A percentile compares a stretch with the other conserved stretches of the same genome.
Evolutionary conservation across 1,140 invertebrate genomes (phyloP).

Genomic region (Micrasema longulum): DNA sequence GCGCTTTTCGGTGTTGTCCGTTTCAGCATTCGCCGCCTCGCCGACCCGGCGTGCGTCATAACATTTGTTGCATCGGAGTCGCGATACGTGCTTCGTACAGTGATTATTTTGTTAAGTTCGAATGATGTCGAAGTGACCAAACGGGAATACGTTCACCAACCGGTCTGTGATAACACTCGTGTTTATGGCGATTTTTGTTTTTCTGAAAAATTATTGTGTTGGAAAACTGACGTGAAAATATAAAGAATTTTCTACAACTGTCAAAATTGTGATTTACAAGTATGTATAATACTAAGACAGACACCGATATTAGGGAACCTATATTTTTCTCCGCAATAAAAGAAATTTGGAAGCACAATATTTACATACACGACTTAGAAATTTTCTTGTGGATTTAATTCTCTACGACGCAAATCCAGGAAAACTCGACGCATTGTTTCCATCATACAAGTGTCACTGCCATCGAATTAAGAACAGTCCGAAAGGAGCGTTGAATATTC

Average conservation of each 20-base stretch:
- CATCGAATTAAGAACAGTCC: no score
- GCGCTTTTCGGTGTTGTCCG: slow-evolving; percentile 56
- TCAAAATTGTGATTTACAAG: neutral
- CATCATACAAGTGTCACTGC: neutral
- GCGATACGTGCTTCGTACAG: neutral
- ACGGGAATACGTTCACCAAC: no score
- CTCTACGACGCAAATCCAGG: neutral
- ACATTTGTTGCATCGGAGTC: neutral
- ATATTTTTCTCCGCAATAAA: no score
- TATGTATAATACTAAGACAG: neutral
- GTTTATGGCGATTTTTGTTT: neutral
- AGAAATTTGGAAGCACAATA: neutral
- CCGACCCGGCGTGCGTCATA: slow-evolving; percentile 29
- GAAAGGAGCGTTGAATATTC: no score
- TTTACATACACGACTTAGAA: neutral
- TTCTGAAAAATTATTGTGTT: neutral
- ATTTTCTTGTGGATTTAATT: neutral
- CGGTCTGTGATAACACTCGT: no score
- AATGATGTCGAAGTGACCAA: no score
- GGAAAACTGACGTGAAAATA: neutral
- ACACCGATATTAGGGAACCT: no score
- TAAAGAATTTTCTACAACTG: neutral
- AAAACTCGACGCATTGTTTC: neutral
- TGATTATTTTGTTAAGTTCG: neutral
- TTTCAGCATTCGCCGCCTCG: neutral